phyloP scores from a whole-genome alignment of 1,140 invertebrate species.

The Zaprionus camerounensis region DNA sequence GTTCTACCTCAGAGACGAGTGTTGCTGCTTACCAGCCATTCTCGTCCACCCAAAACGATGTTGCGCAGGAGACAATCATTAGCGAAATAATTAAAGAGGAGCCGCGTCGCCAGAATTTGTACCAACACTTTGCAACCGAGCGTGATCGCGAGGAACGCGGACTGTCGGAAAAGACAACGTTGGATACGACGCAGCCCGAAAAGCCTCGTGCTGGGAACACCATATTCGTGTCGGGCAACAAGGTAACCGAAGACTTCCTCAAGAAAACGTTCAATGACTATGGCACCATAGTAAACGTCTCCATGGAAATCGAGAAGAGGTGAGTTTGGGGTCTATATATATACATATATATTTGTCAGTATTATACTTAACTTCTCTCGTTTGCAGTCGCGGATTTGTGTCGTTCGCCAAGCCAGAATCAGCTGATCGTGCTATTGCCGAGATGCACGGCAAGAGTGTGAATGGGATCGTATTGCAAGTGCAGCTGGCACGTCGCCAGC shows the following conservation, averaged over 20 bases:
- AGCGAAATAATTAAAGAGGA: constrained; percentile 82
- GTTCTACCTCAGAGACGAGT: constrained; percentile 89
- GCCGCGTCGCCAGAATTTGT: constrained; percentile 88
- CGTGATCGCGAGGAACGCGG: constrained; percentile 86
- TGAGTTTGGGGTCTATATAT: constrained; percentile 70
- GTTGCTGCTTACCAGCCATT: constrained; percentile 95
- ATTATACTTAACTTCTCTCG: neutral
- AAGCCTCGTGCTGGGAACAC: constrained; percentile 92
- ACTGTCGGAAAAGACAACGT: constrained; percentile 85
- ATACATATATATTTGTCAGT: too few species aligned
- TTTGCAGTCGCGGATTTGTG: constrained; percentile 91
- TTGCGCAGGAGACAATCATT: constrained; percentile 83
- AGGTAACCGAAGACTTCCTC: constrained; percentile 92
- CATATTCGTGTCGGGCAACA: constrained; percentile 93
- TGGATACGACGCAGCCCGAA: constrained; percentile 84
- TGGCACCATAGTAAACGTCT: constrained; percentile 94
- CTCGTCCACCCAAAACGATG: constrained; percentile 89
- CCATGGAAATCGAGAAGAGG: constrained; percentile 95
- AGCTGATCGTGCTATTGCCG: constrained; percentile 93
- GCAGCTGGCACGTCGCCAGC: constrained; percentile 92
- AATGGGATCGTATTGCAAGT: constrained; percentile 91
- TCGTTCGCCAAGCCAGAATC: constrained; percentile 96
- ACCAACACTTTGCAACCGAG: constrained; percentile 95
- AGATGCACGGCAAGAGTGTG: constrained; percentile 93
- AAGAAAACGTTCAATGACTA: constrained; percentile 91